Conservation (phyloP, 2,113 vertebrate genomes). For the Ciconia boyciana region DNA sequence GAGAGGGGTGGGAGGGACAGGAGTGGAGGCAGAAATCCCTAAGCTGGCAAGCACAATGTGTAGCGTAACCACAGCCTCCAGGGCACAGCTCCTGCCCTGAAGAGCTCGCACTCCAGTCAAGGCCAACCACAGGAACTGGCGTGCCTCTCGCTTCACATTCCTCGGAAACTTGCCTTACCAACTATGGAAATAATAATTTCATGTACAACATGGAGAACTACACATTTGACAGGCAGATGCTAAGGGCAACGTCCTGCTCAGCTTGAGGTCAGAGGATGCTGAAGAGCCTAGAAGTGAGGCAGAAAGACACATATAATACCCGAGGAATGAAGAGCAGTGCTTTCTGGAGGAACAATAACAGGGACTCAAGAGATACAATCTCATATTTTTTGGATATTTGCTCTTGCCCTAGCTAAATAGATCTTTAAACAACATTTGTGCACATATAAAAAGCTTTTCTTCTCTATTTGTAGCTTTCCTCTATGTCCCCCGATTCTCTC, state of each 20-base stretch:
- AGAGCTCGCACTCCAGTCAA: not conserved
- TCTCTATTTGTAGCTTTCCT: not conserved
- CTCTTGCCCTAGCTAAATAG: not conserved
- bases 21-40: not conserved
- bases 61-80: not conserved
- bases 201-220: not conserved
- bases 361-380: not conserved
- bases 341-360: not conserved
- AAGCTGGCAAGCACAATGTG: not conserved
- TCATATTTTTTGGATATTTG: not conserved
- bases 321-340: not conserved
- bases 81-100: not conserved
- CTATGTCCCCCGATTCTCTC: not conserved
- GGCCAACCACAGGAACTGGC: not conserved
- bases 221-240: not conserved
- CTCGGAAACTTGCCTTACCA: not conserved
- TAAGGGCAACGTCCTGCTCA: not conserved
- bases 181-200: not conserved
- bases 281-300: not conserved
- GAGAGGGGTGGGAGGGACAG: not conserved
- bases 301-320: not conserved
- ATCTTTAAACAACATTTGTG: not conserved
- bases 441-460: not conserved
- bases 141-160: not conserved
- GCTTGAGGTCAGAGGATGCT: not conserved